Conservation (phyloP, 2,888 invertebrate genomes). For the Apamea sordens region DNA sequence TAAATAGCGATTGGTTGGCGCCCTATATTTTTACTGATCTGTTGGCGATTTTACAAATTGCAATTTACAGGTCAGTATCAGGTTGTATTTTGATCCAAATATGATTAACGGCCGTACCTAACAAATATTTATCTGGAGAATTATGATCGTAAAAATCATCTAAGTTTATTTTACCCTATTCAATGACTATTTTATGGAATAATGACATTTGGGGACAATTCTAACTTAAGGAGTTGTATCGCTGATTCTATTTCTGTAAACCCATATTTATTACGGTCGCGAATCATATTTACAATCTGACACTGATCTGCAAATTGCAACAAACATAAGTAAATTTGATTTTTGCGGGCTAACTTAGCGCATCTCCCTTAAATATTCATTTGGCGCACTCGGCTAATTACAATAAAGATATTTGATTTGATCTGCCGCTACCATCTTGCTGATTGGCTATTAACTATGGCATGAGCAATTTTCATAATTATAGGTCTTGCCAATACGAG, state of each 20-base stretch:
- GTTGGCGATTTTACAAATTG: not conserved
- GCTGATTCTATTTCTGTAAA: not conserved
- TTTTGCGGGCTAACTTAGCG: not conserved
- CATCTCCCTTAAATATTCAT: not conserved
- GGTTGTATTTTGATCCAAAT: not conserved
- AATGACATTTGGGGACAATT: not conserved
- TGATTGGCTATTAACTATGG: not conserved
- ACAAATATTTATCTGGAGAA: not conserved
- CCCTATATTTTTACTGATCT: conserved; percentile 7
- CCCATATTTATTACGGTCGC: not conserved
- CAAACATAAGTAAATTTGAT: not conserved
- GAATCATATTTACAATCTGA: not conserved
- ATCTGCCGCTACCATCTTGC: not conserved
- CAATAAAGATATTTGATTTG: not conserved
- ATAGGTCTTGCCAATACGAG: not conserved
- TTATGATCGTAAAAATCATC: not conserved
- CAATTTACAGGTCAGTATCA: not conserved
- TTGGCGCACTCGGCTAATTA: not conserved
- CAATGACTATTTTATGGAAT: not conserved
- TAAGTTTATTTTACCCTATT: not conserved
- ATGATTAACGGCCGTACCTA: not conserved
- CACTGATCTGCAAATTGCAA: not conserved
- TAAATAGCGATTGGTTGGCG: conserved; percentile 1
- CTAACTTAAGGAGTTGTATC: not conserved
- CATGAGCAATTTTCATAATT: not conserved